Percentiles rank a stretch among this genome's conserved stretches.
Evolutionary conservation across 2,888 invertebrate genomes (phyloP).

Genomic region (Eristalis tenax): DNA sequence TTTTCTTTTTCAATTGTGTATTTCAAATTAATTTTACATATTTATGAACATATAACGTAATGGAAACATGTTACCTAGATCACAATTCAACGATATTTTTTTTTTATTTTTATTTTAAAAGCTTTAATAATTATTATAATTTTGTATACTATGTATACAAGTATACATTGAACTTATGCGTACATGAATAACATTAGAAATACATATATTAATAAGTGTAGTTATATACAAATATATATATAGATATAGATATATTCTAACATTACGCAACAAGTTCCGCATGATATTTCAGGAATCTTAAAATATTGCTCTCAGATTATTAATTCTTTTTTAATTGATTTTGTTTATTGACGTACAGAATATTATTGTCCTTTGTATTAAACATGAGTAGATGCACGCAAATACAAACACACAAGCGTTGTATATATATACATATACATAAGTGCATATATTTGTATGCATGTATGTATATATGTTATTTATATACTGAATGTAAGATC

Average conservation of each 20-base stretch:
- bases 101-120: conserved; percentile 11
- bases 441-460: background rate
- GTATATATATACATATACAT: background rate
- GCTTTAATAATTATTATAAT: conserved; percentile 26
- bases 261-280: conserved; percentile 6
- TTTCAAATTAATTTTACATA: conserved; percentile 10
- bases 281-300: conserved; percentile 23
- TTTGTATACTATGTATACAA: conserved; percentile 2
- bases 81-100: conserved; percentile 53
- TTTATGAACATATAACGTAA: conserved; percentile 46
- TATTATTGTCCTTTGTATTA: conserved; percentile 50
- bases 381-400: conserved; percentile 26
- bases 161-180: background rate
- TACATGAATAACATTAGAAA: conserved; percentile 2
- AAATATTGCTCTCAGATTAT: conserved; percentile 57
- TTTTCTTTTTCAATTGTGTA: background rate
- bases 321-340: conserved; percentile 33
- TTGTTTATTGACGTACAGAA: conserved; percentile 37
- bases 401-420: background rate
- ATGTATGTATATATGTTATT: background rate
- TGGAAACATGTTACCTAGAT: conserved; percentile 52
- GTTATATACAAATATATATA: conserved; percentile 19
- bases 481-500: background rate
- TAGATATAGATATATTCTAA: conserved; percentile 13
- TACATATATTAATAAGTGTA: conserved; percentile 20